phyloP scores from a whole-genome alignment of 2,797 vertebrate genomes.

The Smutsia temminckii region DNA sequence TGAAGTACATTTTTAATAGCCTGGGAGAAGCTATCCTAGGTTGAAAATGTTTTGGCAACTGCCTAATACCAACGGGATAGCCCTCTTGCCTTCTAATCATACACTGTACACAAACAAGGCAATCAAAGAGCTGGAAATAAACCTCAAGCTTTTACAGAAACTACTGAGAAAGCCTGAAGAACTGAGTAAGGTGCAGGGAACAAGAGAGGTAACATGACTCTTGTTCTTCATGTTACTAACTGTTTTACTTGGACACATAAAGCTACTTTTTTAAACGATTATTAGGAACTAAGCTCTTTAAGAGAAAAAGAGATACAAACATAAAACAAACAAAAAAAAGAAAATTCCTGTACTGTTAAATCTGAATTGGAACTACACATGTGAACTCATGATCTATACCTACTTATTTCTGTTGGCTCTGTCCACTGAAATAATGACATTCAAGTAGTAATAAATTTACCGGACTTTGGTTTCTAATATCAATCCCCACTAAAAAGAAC shows the following conservation, averaged over 20 bases:
- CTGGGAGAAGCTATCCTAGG: neutral
- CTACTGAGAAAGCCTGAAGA: neutral
- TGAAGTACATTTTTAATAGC: neutral
- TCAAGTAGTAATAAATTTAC: neutral
- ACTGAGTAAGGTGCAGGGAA: neutral
- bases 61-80: neutral
- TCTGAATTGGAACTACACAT: neutral
- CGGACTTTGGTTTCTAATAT: neutral
- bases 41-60: neutral
- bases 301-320: neutral
- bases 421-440: neutral
- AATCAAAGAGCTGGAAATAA: neutral
- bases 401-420: constrained; percentile 32
- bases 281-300: neutral
- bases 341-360: constrained; percentile 15
- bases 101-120: neutral
- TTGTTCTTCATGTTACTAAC: neutral
- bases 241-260: neutral
- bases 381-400: neutral
- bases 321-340: constrained; percentile 37
- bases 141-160: constrained; percentile 23
- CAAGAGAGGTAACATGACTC: neutral
- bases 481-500: neutral
- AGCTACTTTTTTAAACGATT: constrained; percentile 7
- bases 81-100: constrained; percentile 17